Evolutionary conservation across 2,113 vertebrate genomes (phyloP).

Genomic region (Nanger granti): DNA sequence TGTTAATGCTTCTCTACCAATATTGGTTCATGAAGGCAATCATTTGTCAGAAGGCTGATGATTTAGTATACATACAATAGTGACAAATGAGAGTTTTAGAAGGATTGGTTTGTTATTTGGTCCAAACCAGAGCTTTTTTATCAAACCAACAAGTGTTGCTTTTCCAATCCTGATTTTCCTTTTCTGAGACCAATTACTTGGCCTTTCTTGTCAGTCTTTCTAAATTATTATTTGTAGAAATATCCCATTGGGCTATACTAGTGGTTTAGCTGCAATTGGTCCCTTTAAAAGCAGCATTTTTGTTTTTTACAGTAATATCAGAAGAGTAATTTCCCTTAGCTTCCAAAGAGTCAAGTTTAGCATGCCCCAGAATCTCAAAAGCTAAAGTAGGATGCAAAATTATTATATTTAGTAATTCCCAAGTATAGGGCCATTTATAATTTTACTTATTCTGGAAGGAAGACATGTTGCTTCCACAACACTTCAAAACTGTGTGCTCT

Average conservation of each 20-base stretch:
- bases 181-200: background rate
- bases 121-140: background rate
- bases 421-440: background rate
- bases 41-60: background rate
- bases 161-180: background rate
- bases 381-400: background rate
- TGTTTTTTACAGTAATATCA: background rate
- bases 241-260: background rate
- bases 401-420: background rate
- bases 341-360: background rate
- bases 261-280: background rate
- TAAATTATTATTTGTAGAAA: background rate
- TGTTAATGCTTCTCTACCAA: background rate
- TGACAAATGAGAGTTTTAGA: background rate
- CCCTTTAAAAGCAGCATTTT: background rate
- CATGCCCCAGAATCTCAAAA: background rate
- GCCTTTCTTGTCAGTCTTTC: background rate
- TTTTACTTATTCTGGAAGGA: background rate
- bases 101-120: background rate
- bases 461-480: background rate
- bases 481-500: background rate
- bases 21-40: background rate
- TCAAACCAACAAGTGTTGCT: background rate
- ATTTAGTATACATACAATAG: background rate
- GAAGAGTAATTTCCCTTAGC: background rate